phyloP scores from a whole-genome alignment of 2,113 vertebrate genomes.

The Larimichthys polyactis region DNA sequence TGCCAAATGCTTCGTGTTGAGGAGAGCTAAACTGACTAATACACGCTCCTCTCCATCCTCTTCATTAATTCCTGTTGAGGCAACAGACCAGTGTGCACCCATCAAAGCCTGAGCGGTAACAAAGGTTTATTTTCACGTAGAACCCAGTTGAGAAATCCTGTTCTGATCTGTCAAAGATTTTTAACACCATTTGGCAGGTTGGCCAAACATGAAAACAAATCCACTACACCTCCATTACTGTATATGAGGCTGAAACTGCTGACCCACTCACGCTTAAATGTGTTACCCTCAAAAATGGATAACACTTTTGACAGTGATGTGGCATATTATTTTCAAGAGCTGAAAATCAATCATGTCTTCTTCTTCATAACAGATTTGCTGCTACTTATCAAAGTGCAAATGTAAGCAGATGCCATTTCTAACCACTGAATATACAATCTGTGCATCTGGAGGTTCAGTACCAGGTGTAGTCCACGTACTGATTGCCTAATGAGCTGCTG shows the following conservation, averaged over 20 bases:
- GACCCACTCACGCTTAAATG: slow-evolving; percentile 44
- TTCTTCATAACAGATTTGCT: slow-evolving; percentile 24
- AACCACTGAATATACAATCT: slow-evolving; percentile 2
- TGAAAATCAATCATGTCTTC: slow-evolving; percentile 53
- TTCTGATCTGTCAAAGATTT: slow-evolving; percentile 29
- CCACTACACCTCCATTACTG: slow-evolving; percentile 15
- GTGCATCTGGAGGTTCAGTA: neutral
- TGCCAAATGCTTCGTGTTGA: neutral
- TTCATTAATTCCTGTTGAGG: slow-evolving; percentile 31
- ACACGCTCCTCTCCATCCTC: neutral
- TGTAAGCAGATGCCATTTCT: slow-evolving; percentile 48
- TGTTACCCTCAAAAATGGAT: slow-evolving; percentile 42
- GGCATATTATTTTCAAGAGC: slow-evolving; percentile 43
- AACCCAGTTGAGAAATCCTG: slow-evolving; percentile 24
- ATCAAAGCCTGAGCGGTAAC: neutral
- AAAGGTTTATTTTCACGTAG: slow-evolving; percentile 11
- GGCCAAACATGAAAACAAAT: slow-evolving; percentile 51
- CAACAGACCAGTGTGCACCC: slow-evolving; percentile 10
- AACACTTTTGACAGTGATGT: slow-evolving; percentile 28
- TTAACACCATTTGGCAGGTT: slow-evolving; percentile 41
- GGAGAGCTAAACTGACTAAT: slow-evolving; percentile 11
- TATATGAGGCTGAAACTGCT: slow-evolving; percentile 34
- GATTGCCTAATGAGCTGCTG: neutral
- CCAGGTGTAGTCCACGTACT: neutral
- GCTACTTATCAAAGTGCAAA: slow-evolving; percentile 33